Evolutionary conservation across 1,140 invertebrate species (phyloP).

Genomic region (Macrocentrus cingulum): DNA sequence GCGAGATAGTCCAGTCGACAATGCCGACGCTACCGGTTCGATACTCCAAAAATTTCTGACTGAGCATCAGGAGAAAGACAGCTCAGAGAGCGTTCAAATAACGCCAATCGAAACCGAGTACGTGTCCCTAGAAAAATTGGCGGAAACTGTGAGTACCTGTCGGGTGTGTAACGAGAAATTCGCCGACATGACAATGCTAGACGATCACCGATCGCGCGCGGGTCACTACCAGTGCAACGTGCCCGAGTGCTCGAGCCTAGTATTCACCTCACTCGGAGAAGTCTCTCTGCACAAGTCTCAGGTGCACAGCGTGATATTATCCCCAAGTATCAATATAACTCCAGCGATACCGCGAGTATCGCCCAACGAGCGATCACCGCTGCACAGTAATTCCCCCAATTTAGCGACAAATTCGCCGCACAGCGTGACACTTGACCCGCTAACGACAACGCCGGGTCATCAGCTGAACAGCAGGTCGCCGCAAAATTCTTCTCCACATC

Average conservation of each 20-base stretch:
- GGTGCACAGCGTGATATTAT: conserved; percentile 46
- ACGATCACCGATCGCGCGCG: conserved; percentile 50
- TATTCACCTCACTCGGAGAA: conserved; percentile 48
- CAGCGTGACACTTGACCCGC: conserved; percentile 27
- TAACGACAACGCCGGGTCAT: conserved; percentile 29
- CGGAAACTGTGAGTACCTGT: conserved; percentile 53
- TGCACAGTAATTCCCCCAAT: conserved; percentile 37
- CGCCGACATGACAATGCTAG: conserved; percentile 51
- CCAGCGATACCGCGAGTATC: no score
- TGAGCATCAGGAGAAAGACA: conserved; percentile 47
- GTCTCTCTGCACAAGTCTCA: conserved; percentile 52
- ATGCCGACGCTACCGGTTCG: conserved; percentile 38
- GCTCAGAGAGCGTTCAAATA: conserved; percentile 36
- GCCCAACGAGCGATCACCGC: no score
- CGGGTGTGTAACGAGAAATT: conserved; percentile 58
- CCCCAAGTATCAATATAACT: conserved; percentile 40
- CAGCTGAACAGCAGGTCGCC: conserved; percentile 40
- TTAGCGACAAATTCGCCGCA: conserved; percentile 34
- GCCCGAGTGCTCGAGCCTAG: conserved; percentile 47
- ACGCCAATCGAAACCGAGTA: conserved; percentile 52
- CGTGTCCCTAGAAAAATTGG: conserved; percentile 55
- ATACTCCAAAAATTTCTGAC: conserved; percentile 50
- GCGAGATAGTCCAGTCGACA: conserved; percentile 24
- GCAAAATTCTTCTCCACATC: conserved; percentile 38
- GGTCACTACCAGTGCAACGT: conserved; percentile 58